phyloP scores from a whole-genome alignment of 2,113 vertebrate genomes.

The Poeciliopsis occidentalis region DNA sequence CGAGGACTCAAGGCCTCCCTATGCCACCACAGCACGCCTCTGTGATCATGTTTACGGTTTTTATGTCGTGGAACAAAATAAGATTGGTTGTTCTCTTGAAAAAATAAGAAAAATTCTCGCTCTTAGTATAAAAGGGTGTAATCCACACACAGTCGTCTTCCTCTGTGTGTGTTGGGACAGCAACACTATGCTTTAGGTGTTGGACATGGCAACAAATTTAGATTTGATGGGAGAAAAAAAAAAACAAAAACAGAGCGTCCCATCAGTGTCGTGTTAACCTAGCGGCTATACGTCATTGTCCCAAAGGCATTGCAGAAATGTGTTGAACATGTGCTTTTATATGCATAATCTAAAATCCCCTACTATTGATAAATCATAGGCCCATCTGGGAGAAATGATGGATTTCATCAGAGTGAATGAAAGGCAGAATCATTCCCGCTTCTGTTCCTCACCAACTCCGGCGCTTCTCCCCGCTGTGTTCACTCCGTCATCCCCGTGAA shows the following conservation, averaged over 20 bases:
- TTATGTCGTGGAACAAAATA: neutral
- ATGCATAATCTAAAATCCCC: conserved; percentile 33
- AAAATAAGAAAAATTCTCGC: neutral
- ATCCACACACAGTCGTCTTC: conserved; percentile 1
- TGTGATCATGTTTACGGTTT: neutral
- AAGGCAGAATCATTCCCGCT: conserved; percentile 52
- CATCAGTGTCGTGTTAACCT: conserved; percentile 35
- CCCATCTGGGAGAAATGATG: conserved; percentile 63
- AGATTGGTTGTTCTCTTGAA: neutral
- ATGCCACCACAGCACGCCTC: too few species aligned
- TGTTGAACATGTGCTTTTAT: conserved; percentile 41
- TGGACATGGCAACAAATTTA: neutral
- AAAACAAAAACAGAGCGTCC: conserved; percentile 14
- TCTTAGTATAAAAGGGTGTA: neutral
- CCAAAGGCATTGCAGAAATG: conserved; percentile 29
- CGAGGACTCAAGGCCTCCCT: too few species aligned
- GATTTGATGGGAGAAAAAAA: neutral
- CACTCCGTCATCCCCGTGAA: conserved; percentile 34
- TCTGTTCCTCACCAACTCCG: conserved; percentile 32
- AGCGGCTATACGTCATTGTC: conserved; percentile 37
- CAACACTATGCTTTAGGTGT: neutral
- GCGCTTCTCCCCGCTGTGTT: conserved; percentile 46
- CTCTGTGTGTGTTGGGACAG: neutral
- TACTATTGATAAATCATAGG: conserved; percentile 63
- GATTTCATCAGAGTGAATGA: conserved; percentile 61